These are phyloP conservation scores for Onychomys torridus DNA, from an alignment of 2,797 vertebrate genomes.

Conservation along the genomic window DNA sequence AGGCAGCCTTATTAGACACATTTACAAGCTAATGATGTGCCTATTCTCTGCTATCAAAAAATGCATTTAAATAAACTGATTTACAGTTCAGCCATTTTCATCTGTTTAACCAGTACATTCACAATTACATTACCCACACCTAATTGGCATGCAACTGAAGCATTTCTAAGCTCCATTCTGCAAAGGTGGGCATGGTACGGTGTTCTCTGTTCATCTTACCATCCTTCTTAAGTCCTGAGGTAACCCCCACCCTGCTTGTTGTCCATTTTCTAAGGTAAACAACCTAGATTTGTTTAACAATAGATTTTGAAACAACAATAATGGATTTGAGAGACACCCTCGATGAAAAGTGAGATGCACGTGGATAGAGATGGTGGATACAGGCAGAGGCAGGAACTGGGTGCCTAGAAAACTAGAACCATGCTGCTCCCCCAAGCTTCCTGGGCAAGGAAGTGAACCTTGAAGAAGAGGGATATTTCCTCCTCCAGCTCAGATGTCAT, in stretches of 20 bases:
- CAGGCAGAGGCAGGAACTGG: too few relatives aligned
- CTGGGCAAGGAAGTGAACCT: background rate
- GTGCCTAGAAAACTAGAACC: too few relatives aligned
- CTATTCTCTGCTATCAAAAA: slow-evolving; percentile 74
- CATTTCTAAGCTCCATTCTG: background rate
- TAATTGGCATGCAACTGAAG: slow-evolving; percentile 63
- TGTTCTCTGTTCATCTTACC: background rate
- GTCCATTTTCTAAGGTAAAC: background rate
- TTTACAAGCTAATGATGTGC: slow-evolving; percentile 79
- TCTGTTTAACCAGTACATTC: slow-evolving; percentile 71
- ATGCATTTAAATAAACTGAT: slow-evolving; percentile 80
- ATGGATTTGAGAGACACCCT: background rate
- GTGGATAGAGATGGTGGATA: too few relatives aligned
- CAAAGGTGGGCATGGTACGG: background rate
- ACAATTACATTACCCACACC: slow-evolving; percentile 50
- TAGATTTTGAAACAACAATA: background rate
- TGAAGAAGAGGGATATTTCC: background rate
- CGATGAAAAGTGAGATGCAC: fast-evolving
- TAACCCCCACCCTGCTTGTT: background rate
- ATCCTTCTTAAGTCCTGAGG: background rate
- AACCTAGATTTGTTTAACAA: background rate
- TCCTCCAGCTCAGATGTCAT: background rate
- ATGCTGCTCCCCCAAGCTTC: background rate
- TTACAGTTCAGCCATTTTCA: slow-evolving; percentile 76
- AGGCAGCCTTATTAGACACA: slow-evolving; percentile 82